Evolutionary conservation across 2,797 vertebrate species (phyloP).

Genomic region (Bradypodion ventrale): DNA sequence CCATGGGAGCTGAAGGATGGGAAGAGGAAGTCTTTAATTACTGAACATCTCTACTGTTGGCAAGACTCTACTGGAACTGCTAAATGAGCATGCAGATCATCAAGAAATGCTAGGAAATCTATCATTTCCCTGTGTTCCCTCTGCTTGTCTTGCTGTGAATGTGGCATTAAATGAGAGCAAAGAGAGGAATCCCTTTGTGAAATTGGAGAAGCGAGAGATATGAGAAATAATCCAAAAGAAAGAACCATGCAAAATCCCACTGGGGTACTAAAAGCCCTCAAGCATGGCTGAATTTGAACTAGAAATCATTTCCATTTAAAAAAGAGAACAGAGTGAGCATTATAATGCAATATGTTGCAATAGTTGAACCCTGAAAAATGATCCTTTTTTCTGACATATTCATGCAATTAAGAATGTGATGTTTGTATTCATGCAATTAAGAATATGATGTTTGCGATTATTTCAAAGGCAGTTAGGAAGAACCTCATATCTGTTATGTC

Average conservation of each 20-base stretch:
- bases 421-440: constrained; percentile 29
- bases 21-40: too few relatives aligned
- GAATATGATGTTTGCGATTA: constrained; percentile 51
- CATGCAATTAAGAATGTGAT: constrained; percentile 39
- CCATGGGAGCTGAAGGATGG: not conserved
- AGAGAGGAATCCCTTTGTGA: not conserved
- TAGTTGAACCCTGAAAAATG: not conserved
- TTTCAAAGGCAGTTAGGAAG: constrained; percentile 39
- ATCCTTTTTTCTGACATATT: not conserved
- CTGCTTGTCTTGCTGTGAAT: not conserved
- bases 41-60: too few relatives aligned
- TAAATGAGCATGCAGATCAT: not conserved
- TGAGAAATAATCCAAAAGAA: not conserved
- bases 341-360: not conserved
- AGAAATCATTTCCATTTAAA: not conserved
- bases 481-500: constrained; percentile 56
- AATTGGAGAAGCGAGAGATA: not conserved
- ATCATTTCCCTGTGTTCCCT: not conserved
- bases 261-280: not conserved
- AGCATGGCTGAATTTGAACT: not conserved
- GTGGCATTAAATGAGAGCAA: not conserved
- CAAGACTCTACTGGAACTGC: not conserved
- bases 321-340: not conserved
- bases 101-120: too few relatives aligned
- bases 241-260: not conserved